Evolutionary conservation across 2,797 vertebrate genomes (phyloP), one percentile per base, ranked within the genome.

Genomic region (Sphaeramia orbicularis): DNA sequence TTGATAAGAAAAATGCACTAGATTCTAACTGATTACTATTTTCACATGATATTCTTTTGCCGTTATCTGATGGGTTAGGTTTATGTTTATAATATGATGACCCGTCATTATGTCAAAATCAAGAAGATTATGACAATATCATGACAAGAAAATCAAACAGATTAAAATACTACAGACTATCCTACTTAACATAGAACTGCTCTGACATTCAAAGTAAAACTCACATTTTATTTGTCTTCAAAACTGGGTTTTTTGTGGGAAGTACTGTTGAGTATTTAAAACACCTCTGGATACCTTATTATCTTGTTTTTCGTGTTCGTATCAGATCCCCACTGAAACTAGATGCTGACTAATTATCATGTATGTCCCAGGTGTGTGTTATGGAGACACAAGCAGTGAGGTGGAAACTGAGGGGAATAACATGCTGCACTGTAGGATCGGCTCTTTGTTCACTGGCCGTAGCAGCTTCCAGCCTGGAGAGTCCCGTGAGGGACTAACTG

Each of bases 401-500:
- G 85, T 92, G 80, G 95, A 96, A 71, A 75, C 88, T 0, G 95
- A 95, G 47, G 88, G 90, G 15, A 90, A 59, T 8, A 86, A 90
- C 63, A 58, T 90, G 76, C 81, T 93, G 73, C 90, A 92, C 79
- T 92, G 84, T 88, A 89, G 90, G 61, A 89, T 93, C 13, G 92
- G 92, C 11, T 93, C 93, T 27, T 80, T 96, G 63, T 96, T 95
- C 83, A 80, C 86, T 2, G 93, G 93, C 6, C 89, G 89, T 5
- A 92, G 91, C 83, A 92, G 92, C 81, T 94, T 94, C 74, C 92
- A 94, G 43, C 89, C 93, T 0, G 90, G 87, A n/a, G 94, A 95
- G 65, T 58, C 85, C 38, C 87, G 85, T 0, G 93, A 95, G 8
- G 91, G 91, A 6, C 81, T 90, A 10, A 41, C 81, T 7, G 90